A percentile compares a stretch with the other conserved stretches of the same genome.
These are phyloP conservation scores for Chaetodon trifascialis DNA, from an alignment of 2,113 vertebrate genomes.

Conservation along the genomic window DNA sequence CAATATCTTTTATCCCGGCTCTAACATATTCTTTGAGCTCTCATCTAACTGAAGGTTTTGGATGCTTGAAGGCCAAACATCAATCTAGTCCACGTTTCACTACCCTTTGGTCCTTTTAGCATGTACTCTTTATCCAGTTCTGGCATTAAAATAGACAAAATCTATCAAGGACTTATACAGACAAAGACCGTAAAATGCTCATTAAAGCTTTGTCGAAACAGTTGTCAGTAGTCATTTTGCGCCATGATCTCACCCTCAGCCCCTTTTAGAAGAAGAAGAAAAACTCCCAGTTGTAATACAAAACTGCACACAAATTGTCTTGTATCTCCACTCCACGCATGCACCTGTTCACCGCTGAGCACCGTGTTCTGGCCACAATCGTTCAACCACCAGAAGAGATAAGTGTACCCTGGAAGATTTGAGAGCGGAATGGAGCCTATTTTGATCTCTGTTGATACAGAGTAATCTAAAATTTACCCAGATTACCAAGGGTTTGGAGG, in stretches of 20 bases:
- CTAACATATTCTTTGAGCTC: background rate
- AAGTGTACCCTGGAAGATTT: conserved; percentile 36
- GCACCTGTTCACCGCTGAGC: conserved; percentile 6
- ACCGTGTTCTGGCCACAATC: background rate
- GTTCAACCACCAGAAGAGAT: conserved; percentile 9
- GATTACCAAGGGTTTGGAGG: conserved; percentile 71
- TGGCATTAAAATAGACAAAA: background rate
- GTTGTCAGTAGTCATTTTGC: background rate
- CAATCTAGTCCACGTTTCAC: background rate
- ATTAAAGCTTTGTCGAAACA: background rate
- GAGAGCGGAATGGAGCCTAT: conserved; percentile 47
- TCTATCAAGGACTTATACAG: background rate
- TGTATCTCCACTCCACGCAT: background rate
- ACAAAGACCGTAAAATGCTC: background rate
- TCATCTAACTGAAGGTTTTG: background rate
- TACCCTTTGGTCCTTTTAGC: background rate
- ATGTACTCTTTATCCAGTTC: background rate
- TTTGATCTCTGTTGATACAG: conserved; percentile 70
- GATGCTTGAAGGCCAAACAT: conserved; percentile 8
- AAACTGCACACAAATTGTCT: background rate
- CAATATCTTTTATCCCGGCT: background rate
- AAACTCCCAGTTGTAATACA: background rate
- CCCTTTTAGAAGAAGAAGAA: background rate
- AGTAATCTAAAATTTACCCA: conserved; percentile 71
- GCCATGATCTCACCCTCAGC: background rate